Evolutionary conservation across 2,888 invertebrate species (phyloP).

Genomic region (Sminthurides aquaticus): DNA sequence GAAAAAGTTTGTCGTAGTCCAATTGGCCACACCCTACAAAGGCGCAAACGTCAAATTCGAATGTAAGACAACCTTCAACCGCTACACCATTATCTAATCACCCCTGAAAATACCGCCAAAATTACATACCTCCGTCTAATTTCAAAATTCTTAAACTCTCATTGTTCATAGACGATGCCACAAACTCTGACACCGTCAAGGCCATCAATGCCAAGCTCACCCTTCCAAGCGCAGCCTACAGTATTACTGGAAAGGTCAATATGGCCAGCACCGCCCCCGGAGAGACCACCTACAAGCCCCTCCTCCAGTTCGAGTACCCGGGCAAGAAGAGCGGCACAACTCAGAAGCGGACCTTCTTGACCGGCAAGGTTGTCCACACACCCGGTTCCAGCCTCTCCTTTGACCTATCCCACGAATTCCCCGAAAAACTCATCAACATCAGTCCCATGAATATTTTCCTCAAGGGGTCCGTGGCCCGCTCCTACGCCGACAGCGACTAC

Average conservation of each 20-base stretch:
- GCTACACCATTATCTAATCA: too few relatives aligned
- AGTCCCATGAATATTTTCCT: constrained; percentile 16
- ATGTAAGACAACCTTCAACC: constrained; percentile 3
- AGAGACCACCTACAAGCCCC: constrained; percentile 16
- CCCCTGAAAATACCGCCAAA: too few relatives aligned
- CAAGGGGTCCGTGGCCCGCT: not conserved
- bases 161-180: constrained; percentile 20
- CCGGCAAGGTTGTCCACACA: constrained; percentile 6
- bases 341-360: constrained; percentile 1
- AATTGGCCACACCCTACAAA: constrained; percentile 4
- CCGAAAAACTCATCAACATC: constrained; percentile 1
- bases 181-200: constrained; percentile 9
- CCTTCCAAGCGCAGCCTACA: constrained; percentile 1
- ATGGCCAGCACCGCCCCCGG: not conserved
- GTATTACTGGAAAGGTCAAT: constrained; percentile 10
- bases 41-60: not conserved
- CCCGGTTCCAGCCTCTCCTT: constrained; percentile 1
- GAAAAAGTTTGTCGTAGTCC: constrained; percentile 3
- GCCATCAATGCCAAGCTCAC: constrained; percentile 9
- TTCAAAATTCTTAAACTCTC: too few relatives aligned
- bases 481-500: not conserved
- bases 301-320: constrained; percentile 13
- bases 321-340: not conserved
- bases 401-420: constrained; percentile 9
- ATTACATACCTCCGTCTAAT: too few relatives aligned